Evolutionary conservation across 2,797 vertebrate species (phyloP).

Genomic region (Lemur catta): DNA sequence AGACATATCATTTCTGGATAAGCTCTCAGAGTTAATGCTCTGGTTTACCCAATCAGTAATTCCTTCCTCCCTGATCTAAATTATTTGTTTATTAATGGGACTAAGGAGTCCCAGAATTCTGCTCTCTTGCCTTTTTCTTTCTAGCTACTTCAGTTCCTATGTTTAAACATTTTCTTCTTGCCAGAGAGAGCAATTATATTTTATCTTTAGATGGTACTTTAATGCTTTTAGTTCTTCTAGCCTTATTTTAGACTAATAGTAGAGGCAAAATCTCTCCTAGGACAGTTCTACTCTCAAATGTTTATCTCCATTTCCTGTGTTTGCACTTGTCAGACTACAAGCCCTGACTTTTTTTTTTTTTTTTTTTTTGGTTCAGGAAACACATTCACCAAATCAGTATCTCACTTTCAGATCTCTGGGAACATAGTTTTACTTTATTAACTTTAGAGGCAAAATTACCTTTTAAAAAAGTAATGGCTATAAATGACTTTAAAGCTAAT

Average conservation of each 20-base stretch:
- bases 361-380: neutral
- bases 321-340: neutral
- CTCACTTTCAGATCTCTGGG: neutral
- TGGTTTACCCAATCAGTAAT: neutral
- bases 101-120: neutral
- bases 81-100: neutral
- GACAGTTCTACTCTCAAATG: neutral
- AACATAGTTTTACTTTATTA: neutral
- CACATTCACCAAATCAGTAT: neutral
- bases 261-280: neutral
- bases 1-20: neutral
- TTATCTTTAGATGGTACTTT: conserved; percentile 12
- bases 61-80: neutral
- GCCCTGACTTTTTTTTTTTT: neutral
- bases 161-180: conserved; percentile 35
- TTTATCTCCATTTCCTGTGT: neutral
- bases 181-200: conserved; percentile 25
- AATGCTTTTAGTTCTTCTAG: neutral
- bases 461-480: neutral
- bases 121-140: neutral
- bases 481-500: neutral
- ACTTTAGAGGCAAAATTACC: neutral
- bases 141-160: neutral
- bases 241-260: neutral
- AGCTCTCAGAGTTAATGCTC: neutral